phyloP scores from a whole-genome alignment of 53 echinoderm and acorn worm genomes.

The Crossaster papposus region DNA sequence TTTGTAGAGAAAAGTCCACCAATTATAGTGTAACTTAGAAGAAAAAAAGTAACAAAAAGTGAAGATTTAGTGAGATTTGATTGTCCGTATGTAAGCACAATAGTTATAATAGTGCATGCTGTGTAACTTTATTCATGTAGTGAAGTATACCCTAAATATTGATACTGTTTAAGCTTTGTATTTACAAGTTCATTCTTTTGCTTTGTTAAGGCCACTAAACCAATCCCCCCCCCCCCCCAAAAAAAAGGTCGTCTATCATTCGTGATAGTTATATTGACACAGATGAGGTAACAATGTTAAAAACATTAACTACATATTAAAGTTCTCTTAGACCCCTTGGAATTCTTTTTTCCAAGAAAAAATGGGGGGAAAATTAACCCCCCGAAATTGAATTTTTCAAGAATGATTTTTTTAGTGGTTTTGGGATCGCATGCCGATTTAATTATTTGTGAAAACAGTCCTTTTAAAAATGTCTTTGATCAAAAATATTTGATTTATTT shows the following conservation, averaged over 20 bases:
- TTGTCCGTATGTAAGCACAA: slow-evolving; percentile 3
- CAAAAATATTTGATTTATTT: background rate
- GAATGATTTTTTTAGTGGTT: background rate
- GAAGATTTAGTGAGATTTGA: background rate
- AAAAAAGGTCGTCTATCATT: background rate
- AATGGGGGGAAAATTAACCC: background rate
- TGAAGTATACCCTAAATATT: background rate
- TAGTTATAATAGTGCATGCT: slow-evolving; percentile 26
- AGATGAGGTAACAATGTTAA: background rate
- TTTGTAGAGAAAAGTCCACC: background rate
- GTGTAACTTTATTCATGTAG: slow-evolving; percentile 11
- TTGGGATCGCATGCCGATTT: slow-evolving; percentile 11
- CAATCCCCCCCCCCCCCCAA: no score
- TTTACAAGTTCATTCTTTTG: background rate
- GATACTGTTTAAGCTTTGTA: background rate
- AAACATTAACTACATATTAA: background rate
- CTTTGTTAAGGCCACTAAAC: background rate
- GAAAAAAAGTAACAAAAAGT: slow-evolving; percentile 2
- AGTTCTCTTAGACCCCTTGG: slow-evolving; percentile 2
- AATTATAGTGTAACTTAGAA: background rate
- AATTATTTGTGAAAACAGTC: background rate
- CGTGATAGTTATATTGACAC: background rate
- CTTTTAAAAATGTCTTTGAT: background rate
- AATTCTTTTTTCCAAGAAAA: background rate
- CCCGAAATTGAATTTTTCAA: background rate